phyloP scores from a whole-genome alignment of 2,113 vertebrate species.

The Mesocricetus auratus region DNA sequence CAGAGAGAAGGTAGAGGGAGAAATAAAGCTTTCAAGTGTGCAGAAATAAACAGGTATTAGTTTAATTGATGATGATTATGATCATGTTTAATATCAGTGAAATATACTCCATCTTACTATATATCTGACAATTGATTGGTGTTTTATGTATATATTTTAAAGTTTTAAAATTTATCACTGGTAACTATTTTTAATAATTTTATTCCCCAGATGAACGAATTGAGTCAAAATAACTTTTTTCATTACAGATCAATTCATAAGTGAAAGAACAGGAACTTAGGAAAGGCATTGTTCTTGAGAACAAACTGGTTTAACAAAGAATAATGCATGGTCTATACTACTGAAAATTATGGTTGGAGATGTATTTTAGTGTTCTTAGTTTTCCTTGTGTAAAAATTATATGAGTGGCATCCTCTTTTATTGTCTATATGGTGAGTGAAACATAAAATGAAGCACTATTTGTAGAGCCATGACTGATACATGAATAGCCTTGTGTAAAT shows the following conservation, averaged over 20 bases:
- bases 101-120: not conserved
- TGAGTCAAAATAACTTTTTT: not conserved
- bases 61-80: not conserved
- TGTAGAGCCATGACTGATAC: not conserved
- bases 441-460: not conserved
- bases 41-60: not conserved
- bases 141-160: not conserved
- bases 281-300: not conserved
- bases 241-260: not conserved
- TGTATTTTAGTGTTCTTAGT: not conserved
- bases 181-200: not conserved
- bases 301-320: not conserved
- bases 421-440: not conserved
- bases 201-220: not conserved
- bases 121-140: not conserved
- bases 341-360: not conserved
- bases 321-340: not conserved
- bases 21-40: not conserved
- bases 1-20: not conserved
- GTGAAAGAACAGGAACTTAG: not conserved
- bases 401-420: not conserved
- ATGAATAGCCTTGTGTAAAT: not conserved
- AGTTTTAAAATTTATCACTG: not conserved
- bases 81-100: not conserved
- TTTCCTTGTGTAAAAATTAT: not conserved